Conservation (phyloP, 2,888 invertebrate species). For the Agrilus biguttatus region DNA sequence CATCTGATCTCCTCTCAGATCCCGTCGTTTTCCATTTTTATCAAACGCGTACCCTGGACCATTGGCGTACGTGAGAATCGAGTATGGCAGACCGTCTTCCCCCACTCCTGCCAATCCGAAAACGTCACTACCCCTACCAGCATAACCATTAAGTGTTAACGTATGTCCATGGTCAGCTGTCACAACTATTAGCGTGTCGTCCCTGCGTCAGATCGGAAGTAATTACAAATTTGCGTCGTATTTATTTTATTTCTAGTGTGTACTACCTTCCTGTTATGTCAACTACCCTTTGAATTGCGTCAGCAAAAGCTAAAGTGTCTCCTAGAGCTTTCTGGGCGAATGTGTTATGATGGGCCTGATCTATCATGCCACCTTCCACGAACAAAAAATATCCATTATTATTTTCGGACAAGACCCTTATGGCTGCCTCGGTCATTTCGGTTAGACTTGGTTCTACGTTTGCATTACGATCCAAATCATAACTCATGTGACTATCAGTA, state of each 20-base stretch:
- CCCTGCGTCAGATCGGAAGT: constrained; percentile 5
- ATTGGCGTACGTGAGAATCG: constrained; percentile 59
- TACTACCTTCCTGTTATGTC: constrained; percentile 34
- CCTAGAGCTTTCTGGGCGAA: constrained; percentile 52
- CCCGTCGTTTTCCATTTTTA: constrained; percentile 36
- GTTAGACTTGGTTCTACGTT: constrained; percentile 49
- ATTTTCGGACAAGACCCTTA: constrained; percentile 47
- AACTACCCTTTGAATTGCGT: constrained; percentile 41
- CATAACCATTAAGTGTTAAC: constrained; percentile 60
- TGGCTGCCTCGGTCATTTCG: constrained; percentile 68
- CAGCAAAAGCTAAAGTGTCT: constrained; percentile 61
- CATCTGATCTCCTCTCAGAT: constrained; percentile 35
- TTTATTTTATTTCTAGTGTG: too few relatives aligned
- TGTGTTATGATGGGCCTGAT: constrained; percentile 61
- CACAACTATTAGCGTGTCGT: constrained; percentile 67
- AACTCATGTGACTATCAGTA: constrained; percentile 27
- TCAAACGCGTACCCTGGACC: constrained; percentile 46
- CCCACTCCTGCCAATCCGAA: constrained; percentile 38
- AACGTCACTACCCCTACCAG: constrained; percentile 45
- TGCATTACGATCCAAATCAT: constrained; percentile 46
- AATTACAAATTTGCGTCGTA: constrained; percentile 15
- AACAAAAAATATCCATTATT: constrained; percentile 62
- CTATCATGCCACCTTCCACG: constrained; percentile 63
- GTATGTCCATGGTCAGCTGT: constrained; percentile 66
- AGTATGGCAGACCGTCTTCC: constrained; percentile 45